Conservation (phyloP, 2,113 vertebrate genomes). For the Hemibagrus wyckioides region DNA sequence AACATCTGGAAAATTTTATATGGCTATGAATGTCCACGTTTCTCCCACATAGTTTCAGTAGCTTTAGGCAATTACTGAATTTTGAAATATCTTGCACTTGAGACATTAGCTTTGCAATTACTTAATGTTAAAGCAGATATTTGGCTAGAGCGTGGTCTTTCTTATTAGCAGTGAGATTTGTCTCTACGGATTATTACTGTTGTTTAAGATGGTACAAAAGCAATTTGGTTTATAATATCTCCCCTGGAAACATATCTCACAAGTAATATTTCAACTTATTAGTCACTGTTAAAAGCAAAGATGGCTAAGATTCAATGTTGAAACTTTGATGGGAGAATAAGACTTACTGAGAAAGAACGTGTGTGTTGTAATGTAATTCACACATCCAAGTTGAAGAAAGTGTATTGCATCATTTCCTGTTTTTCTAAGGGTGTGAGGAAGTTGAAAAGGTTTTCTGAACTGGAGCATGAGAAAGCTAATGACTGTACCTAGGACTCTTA, state of each 20-base stretch:
- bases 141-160: background rate
- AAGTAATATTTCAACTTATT: background rate
- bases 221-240: background rate
- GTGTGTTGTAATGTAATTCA: background rate
- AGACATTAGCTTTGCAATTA: background rate
- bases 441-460: background rate
- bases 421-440: background rate
- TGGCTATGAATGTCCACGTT: background rate
- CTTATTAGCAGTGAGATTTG: background rate
- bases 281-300: background rate
- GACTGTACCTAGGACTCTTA: background rate
- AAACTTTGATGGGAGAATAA: background rate
- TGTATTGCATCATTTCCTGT: background rate
- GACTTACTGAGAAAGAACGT: background rate
- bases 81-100: background rate
- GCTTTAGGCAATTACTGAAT: background rate
- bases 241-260: background rate
- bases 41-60: background rate
- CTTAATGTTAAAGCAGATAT: background rate
- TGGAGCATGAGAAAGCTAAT: background rate
- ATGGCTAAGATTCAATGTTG: background rate
- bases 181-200: background rate
- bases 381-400: background rate
- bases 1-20: background rate
- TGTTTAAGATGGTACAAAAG: background rate